phyloP scores from a whole-genome alignment of 92 coral and sea anemone genomes.

The Siderastrea radians region DNA sequence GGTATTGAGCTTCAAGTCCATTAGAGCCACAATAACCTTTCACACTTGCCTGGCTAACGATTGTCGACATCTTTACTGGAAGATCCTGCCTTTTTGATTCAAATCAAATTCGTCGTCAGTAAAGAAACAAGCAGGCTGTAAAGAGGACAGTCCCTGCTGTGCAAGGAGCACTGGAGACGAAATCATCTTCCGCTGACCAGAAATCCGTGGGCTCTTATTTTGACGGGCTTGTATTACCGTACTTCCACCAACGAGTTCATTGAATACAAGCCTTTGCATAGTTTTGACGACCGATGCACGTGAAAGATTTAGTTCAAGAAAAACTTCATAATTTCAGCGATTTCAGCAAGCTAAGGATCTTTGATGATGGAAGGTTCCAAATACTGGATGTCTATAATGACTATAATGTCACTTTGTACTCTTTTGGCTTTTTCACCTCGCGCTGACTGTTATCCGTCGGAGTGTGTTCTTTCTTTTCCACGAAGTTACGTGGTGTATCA shows the following conservation, averaged over 20 bases:
- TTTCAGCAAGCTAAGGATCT: too few species aligned
- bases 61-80: constrained; percentile 55
- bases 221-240: too few species aligned
- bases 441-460: constrained; percentile 35
- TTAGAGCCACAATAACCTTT: neutral
- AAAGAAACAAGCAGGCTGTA: constrained; percentile 4
- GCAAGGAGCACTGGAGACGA: constrained; percentile 22
- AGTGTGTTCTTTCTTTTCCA: constrained; percentile 76
- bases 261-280: too few species aligned
- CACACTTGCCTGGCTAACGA: constrained; percentile 65
- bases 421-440: neutral
- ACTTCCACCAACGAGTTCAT: too few species aligned
- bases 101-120: neutral
- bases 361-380: too few species aligned
- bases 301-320: too few species aligned
- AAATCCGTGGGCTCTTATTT: neutral
- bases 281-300: too few species aligned
- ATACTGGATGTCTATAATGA: too few species aligned
- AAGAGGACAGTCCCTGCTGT: neutral
- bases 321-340: too few species aligned
- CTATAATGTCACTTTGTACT: neutral
- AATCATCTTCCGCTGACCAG: constrained; percentile 15
- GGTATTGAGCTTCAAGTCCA: neutral
- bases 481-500: constrained; percentile 82
- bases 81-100: too few species aligned